Base-by-base conservation (phyloP, 1,140 invertebrate species). In the Drosophila tani region DNA sequence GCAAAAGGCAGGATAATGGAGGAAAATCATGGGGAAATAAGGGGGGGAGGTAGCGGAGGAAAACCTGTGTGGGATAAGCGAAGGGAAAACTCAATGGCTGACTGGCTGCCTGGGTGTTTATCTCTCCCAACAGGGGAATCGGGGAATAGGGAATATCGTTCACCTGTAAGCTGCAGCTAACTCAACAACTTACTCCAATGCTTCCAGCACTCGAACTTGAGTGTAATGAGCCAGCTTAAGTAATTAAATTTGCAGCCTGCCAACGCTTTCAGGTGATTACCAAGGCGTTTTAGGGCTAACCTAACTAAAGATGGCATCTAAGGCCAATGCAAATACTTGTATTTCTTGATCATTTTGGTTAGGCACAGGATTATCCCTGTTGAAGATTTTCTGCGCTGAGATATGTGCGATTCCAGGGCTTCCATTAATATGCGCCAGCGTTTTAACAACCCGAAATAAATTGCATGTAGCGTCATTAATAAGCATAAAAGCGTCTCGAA, bases 381-480 rank as follows among this genome's bases (percentile, higher is more conserved):
- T 32, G 8, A 32, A 32, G 29, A 9, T 32, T 32, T 9, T 32
- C 29, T 32, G 29, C 2, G 0, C 8, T 32, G 29, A 32, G 29
- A 32, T 9, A 32, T 32, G 8, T 32, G 29, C 29, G 8, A 2
- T 32, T 32, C 29, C 29, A 32, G 7, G 29, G 29, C 29, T 1
- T 32, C 29, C 32, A 84, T 81, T 84, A 74, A 83, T 84, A 81
- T 78, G 63, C 55, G 68, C 38, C 76, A 68, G 60, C 57, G 59
- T 75, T 83, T 87, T 83, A 88, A 87, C 65, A 70, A 66, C 79
- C 75, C 62, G 41, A 83, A 69, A 87, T 87, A 87, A 87, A 87
- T 87, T 84, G 83, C 77, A 83, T 87, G 81, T 59, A 70, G 77
- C 50, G 65, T 86, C 83, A 87, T 87, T 87, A 87, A 87, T 88